Percentiles rank a stretch among this genome's conserved stretches.
Evolutionary conservation across 1,140 invertebrate genomes (phyloP).

Genomic region (Pachypeltis micranthus): DNA sequence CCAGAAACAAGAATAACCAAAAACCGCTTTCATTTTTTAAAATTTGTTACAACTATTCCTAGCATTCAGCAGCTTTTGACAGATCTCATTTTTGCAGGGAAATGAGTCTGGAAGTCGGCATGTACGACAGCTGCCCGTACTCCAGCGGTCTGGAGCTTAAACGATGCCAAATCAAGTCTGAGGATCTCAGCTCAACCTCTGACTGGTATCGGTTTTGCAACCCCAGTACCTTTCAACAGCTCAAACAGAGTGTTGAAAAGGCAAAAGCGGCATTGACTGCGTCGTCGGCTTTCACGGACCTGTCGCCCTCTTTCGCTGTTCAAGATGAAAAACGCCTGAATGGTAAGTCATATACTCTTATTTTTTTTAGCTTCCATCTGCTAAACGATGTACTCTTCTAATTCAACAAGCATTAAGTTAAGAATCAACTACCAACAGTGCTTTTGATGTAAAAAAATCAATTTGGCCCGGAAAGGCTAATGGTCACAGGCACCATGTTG

Average conservation of each 20-base stretch:
- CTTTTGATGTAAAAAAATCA: no score
- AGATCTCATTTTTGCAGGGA: no score
- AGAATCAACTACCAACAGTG: no score
- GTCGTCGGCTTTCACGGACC: constrained; percentile 32
- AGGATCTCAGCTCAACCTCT: constrained; percentile 39
- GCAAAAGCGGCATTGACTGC: constrained; percentile 63
- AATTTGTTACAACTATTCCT: no score
- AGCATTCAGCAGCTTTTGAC: no score
- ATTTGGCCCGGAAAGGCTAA: no score
- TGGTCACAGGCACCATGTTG: no score
- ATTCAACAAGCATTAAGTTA: no score
- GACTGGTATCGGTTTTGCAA: constrained; percentile 53
- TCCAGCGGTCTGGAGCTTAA: constrained; percentile 75
- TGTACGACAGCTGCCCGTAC: constrained; percentile 84
- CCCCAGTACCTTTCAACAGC: constrained; percentile 70
- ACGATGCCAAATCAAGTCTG: constrained; percentile 43
- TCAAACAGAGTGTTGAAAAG: constrained; percentile 78
- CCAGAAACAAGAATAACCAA: no score
- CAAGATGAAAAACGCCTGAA: constrained; percentile 8
- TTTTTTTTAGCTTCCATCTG: not conserved
- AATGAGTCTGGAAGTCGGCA: constrained; percentile 36
- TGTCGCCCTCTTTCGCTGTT: constrained; percentile 29
- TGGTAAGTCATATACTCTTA: not conserved
- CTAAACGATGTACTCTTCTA: not conserved
- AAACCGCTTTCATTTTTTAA: no score